Base-by-base conservation (phyloP, 2,797 vertebrate genomes). In the Numenius phaeopus region DNA sequence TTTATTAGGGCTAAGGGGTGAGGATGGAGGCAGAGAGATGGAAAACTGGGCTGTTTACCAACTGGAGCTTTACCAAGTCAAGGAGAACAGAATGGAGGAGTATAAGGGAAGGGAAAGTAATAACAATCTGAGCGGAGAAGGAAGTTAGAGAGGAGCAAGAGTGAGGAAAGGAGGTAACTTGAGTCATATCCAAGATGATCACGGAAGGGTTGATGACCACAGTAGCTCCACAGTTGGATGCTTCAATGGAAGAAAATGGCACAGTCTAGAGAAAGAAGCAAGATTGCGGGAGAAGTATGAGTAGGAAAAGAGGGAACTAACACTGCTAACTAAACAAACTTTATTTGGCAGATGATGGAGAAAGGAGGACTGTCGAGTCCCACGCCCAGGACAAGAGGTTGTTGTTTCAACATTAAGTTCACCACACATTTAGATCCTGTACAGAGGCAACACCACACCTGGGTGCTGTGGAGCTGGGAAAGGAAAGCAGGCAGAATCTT, bases 11-110 rank as follows among this genome's bases (percentile, higher is more conserved):
- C 72, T 90, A 77, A 75, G 92, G 81, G 94, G 94, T 95, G 90
- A 94, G 72, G 89, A 94, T 83, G 87, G 84, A 97, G 87, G 94
- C 92, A 94, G 91, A 91, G 90, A 89, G 87, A 93, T 84, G 90
- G 94, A 85, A 95, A 97, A 95, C 91, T 81, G 88, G 95, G 91
- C 91, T 72, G 40, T 13, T 93, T 90, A 69, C 94, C 96, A 97
- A 89, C 93, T 95, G 89, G 94, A 95, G 94, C 90, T 78, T 64
- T 94, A 75, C 89, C 88, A 94, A 96, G 84, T 7, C 78, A 89
- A 92, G 90, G 79, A 94, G 93, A 96, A 96, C 92, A 87, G 96
- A 61, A 83, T 44, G 92, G 87, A 92, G 61, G 55, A 90, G 70
- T 15, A 19, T 2, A 24, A 90, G 72, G 72, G 65, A 94, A 82